Evolutionary conservation across 2,888 invertebrate species (phyloP), one percentile per base, ranked within the genome.

Genomic region (Ecdyonurus torrentis): DNA sequence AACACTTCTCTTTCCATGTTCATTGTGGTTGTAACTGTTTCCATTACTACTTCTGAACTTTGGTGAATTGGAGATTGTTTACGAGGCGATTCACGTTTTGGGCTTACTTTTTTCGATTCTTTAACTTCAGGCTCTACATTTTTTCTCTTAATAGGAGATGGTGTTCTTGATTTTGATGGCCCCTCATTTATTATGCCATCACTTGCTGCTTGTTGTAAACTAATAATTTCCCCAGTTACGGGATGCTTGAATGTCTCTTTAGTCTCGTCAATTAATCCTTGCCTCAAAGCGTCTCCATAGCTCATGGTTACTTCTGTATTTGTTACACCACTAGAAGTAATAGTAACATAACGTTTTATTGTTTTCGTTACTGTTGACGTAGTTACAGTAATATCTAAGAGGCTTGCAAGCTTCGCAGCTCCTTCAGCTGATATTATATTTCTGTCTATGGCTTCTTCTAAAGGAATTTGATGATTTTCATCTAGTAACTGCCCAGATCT

Each of bases 391-490:
- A 96, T 89, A 72, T 91, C 91, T 62, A 94, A 76, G 62, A 95
- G 78, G 70, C 90, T 91, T 75, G 87, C 89, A 65, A 91, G 79
- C 71, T 91, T 79, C 64, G 91, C 85, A 59, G 93, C 93, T 64
- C 94, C 94, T 75, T 91, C 89, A 0, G 89, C 85, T 15, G 91
- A 87, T 50, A 95, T 88, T 69, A 91, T 80, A 70, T 89, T 87
- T 64, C 86, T 83, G 73, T 89, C 86, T 65, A 95, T 87, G 25
- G 94, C 94, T 72, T 87, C 86, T 70, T 92, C 88, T 65, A 92
- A 81, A 66, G 91, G 88, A 71, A 91, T 81, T 61, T 85, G 81
- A 66, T 80, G 77, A 25, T 50, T 10, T 23, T 59, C 24, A 71
- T 94, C 89, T 65, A 94, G 76, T 66, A 93, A 81, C 74, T 91